Evolutionary conservation across 1,140 invertebrate genomes (phyloP).

Genomic region (Lepidurus couesii): DNA sequence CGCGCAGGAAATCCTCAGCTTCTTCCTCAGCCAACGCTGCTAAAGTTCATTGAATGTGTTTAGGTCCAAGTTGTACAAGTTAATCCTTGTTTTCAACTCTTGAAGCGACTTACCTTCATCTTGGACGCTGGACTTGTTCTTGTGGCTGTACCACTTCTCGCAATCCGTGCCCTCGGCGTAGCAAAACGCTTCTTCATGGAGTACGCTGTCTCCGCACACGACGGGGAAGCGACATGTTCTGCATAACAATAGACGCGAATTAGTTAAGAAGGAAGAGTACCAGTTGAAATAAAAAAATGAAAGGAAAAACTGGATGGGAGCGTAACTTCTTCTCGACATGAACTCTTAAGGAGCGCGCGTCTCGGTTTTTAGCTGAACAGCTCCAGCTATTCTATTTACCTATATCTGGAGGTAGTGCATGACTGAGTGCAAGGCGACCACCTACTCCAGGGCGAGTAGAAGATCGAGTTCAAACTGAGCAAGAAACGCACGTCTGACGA

Average conservation of each 20-base stretch:
- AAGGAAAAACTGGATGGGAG: not conserved
- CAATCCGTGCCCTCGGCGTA: slow-evolving; percentile 72
- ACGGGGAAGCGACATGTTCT: slow-evolving; percentile 67
- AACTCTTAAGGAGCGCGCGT: not conserved
- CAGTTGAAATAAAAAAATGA: slow-evolving; percentile 27
- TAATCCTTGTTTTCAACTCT: not conserved
- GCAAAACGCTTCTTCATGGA: slow-evolving; percentile 76
- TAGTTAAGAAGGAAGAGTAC: slow-evolving; percentile 32
- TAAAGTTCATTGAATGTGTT: not conserved
- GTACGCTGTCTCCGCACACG: slow-evolving; percentile 64
- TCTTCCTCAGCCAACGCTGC: slow-evolving; percentile 23
- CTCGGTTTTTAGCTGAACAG: not conserved
- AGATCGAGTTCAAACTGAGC: slow-evolving; percentile 41
- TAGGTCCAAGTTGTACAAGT: not conserved
- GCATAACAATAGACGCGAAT: slow-evolving; percentile 24
- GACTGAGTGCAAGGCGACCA: slow-evolving; percentile 56
- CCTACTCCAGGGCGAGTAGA: slow-evolving; percentile 57
- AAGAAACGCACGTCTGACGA: slow-evolving; percentile 41
- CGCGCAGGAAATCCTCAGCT: slow-evolving; percentile 28
- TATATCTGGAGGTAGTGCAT: slow-evolving; percentile 54
- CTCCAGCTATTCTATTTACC: slow-evolving; percentile 41
- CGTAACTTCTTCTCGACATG: no score
- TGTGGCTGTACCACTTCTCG: slow-evolving; percentile 57
- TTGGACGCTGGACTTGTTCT: slow-evolving; percentile 34
- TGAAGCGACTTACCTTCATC: slow-evolving; percentile 28